phyloP scores from a whole-genome alignment of 2,113 vertebrate species.

The Proteles cristata region DNA sequence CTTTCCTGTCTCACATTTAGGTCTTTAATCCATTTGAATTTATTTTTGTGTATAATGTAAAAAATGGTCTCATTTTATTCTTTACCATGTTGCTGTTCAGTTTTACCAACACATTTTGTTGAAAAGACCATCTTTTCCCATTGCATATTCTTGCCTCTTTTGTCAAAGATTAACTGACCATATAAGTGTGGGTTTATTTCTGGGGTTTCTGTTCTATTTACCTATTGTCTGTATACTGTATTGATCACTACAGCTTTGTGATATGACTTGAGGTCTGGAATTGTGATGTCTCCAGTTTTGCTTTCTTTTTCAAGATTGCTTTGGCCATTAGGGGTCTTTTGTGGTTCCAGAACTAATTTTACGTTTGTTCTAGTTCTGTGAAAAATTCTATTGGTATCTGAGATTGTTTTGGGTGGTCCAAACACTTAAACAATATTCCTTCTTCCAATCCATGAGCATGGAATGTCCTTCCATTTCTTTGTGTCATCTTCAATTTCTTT shows the following conservation, averaged over 20 bases:
- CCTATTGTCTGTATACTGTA: neutral
- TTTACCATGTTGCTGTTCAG: neutral
- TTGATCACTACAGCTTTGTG: no score
- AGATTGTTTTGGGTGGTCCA: neutral
- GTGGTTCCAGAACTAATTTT: neutral
- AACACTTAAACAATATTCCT: neutral
- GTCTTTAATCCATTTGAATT: neutral
- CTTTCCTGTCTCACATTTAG: neutral
- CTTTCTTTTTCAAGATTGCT: neutral
- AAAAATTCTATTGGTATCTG: neutral
- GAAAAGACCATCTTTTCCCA: neutral
- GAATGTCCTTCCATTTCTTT: neutral
- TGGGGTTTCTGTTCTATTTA: neutral
- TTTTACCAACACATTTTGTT: neutral
- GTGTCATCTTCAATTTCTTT: neutral
- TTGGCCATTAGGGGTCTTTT: neutral
- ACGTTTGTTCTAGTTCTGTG: neutral
- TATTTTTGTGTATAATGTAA: neutral
- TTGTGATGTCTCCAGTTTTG: no score
- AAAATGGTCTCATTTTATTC: neutral
- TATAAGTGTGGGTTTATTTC: neutral
- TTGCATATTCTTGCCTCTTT: neutral
- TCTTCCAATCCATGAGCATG: neutral
- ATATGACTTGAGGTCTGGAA: no score
- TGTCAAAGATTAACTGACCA: neutral